Evolutionary conservation across 2,113 vertebrate genomes (phyloP), one percentile per base, ranked within the genome.

Genomic region (Furnarius figulus): DNA sequence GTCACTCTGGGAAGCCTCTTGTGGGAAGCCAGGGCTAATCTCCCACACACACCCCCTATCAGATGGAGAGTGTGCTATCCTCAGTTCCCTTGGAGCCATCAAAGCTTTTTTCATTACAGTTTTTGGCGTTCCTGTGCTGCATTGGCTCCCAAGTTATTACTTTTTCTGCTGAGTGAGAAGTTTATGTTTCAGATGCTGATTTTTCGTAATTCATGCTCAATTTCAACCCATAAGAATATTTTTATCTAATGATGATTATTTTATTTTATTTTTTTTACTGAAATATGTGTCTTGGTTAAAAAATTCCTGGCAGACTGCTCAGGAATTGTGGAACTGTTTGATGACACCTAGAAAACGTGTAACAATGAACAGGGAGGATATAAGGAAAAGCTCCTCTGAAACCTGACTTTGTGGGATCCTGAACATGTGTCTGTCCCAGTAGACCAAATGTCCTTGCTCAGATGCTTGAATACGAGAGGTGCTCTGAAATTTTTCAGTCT

Each of bases 51-150:
- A 19, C 31, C 19, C 35, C 12, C 0, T 49, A 55, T 33, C 42
- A 68, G 42, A 35, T 74, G 37, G 71, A 80, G 46, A 83, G 90
- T 62, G n/a, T 82, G 82, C 85, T 93, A 93, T 87, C 11, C 40
- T 91, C 70, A 61, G 74, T 71, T 44, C 35, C 63, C 71, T 87
- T 35, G 20, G 42, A 94, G 79, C 87, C 91, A 92, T 90, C 77
- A 96, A 50, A 86, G 61, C 63, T 63, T 62, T 95, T 75, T 84
- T 94, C 85, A 88, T 90, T 96, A 86, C 9, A 71, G 50, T 61
- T 95, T 94, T 96, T 92, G 85, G 88, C 83, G 46, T 67, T 90
- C 63, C 21, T 76, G 6, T 24, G 10, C 75, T 76, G 44, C 9
- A 5, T 25, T 85, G 66, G 16, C 47, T 95, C 81, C 72, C 74